phyloP scores from a whole-genome alignment of 2,888 invertebrate genomes.

The Pandemis corylana region DNA sequence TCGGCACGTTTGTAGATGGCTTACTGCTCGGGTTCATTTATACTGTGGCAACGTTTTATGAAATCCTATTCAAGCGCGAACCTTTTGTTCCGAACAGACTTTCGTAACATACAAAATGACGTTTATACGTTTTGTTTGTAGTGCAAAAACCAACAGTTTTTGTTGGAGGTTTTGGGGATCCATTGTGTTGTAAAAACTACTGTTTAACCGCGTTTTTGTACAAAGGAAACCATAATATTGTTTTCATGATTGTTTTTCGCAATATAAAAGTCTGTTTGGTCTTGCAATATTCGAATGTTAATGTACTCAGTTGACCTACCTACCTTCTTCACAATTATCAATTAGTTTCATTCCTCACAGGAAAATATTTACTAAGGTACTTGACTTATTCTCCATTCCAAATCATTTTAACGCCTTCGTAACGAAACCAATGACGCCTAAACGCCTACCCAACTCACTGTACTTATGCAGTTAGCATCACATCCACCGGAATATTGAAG shows the following conservation, averaged over 20 bases:
- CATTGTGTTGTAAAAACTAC: slow-evolving; percentile 1
- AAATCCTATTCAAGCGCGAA: slow-evolving; percentile 37
- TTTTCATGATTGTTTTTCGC: neutral
- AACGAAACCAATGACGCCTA: no score
- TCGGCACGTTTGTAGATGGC: neutral
- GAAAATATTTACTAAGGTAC: no score
- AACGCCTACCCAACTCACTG: no score
- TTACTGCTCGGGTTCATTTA: neutral
- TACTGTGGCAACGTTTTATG: slow-evolving; percentile 11
- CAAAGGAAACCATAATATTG: neutral
- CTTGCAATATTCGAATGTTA: no score
- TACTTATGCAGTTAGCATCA: no score
- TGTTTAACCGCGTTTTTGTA: neutral
- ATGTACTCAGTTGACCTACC: no score
- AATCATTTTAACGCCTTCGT: no score
- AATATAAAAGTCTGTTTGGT: neutral
- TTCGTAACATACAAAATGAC: slow-evolving; percentile 21
- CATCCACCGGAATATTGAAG: no score
- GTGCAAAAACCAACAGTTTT: slow-evolving; percentile 23
- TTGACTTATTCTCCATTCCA: no score
- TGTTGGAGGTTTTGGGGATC: neutral
- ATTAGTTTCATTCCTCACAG: no score
- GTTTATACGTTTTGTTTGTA: slow-evolving; percentile 33
- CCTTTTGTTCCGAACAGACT: slow-evolving; percentile 28
- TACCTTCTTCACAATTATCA: no score